Conservation (phyloP, 2,888 invertebrate genomes). For the Slavum lentiscoides region DNA sequence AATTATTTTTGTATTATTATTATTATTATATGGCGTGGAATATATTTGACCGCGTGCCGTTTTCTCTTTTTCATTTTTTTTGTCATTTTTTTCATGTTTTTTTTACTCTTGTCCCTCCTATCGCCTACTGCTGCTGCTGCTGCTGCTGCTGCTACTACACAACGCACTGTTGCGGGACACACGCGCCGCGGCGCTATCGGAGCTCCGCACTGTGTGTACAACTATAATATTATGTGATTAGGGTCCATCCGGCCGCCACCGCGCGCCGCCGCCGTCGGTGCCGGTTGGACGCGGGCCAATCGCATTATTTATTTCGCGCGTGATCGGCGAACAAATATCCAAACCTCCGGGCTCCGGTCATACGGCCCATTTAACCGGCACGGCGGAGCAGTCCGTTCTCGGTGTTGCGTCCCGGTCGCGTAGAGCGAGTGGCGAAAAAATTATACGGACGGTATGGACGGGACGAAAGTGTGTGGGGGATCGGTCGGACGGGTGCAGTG, state of each 20-base stretch:
- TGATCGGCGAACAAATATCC: slow-evolving; percentile 49
- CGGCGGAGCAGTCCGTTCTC: too few relatives aligned
- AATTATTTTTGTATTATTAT: slow-evolving; percentile 14
- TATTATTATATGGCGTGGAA: too few relatives aligned
- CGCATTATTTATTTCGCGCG: slow-evolving; percentile 48
- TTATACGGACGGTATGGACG: background rate
- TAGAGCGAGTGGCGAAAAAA: background rate
- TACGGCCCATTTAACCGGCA: slow-evolving; percentile 37
- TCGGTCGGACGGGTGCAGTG: too few relatives aligned
- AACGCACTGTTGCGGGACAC: too few relatives aligned
- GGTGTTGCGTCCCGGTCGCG: too few relatives aligned
- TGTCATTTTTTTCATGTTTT: too few relatives aligned
- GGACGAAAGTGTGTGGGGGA: too few relatives aligned
- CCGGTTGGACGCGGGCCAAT: slow-evolving; percentile 42
- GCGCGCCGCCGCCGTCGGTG: background rate
- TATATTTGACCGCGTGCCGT: too few relatives aligned
- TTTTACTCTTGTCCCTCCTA: background rate
- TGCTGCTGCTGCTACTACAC: too few relatives aligned
- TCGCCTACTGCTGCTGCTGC: background rate
- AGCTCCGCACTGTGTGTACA: slow-evolving; percentile 26
- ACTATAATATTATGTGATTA: slow-evolving; percentile 36
- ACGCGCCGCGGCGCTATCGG: slow-evolving; percentile 1
- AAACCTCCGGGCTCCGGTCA: slow-evolving; percentile 31
- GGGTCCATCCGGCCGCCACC: slow-evolving; percentile 30
- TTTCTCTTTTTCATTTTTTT: too few relatives aligned